phyloP scores from a whole-genome alignment of 2,797 vertebrate species.

The Enteromius treurensis region DNA sequence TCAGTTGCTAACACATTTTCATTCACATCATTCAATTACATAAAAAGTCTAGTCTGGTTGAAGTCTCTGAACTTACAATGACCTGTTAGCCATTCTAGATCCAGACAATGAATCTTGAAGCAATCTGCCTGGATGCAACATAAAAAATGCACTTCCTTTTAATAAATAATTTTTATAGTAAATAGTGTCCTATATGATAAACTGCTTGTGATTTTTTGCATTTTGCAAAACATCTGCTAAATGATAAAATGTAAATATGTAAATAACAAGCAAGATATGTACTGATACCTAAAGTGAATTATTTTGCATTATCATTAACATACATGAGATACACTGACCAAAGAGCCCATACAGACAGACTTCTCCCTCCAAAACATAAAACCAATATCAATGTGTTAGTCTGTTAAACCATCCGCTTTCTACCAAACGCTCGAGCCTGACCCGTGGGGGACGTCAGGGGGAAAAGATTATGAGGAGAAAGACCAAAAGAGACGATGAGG shows the following conservation, averaged over 20 bases:
- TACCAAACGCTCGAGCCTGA: slow-evolving; percentile 15
- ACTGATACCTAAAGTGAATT: not conserved
- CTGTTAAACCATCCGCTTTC: slow-evolving; percentile 13
- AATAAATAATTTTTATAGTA: not conserved
- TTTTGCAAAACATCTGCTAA: slow-evolving; percentile 3
- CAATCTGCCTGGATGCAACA: not conserved
- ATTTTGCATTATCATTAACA: not conserved
- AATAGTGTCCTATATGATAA: not conserved
- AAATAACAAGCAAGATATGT: not conserved
- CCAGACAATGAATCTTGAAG: not conserved
- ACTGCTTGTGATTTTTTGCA: not conserved
- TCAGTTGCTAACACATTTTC: not conserved
- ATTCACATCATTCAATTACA: not conserved
- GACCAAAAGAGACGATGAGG: slow-evolving; percentile 36
- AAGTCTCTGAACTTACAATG: not conserved
- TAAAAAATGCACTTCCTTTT: not conserved
- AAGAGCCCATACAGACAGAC: not conserved
- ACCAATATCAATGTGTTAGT: slow-evolving; percentile 14
- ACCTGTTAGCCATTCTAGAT: not conserved
- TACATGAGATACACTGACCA: not conserved
- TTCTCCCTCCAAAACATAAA: slow-evolving; percentile 2
- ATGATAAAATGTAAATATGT: not conserved
- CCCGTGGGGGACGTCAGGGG: slow-evolving; percentile 10
- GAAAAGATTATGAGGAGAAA: slow-evolving; percentile 32
- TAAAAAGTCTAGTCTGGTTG: not conserved